Base-by-base conservation (phyloP, 2,113 vertebrate species). In the Turnix velox region DNA sequence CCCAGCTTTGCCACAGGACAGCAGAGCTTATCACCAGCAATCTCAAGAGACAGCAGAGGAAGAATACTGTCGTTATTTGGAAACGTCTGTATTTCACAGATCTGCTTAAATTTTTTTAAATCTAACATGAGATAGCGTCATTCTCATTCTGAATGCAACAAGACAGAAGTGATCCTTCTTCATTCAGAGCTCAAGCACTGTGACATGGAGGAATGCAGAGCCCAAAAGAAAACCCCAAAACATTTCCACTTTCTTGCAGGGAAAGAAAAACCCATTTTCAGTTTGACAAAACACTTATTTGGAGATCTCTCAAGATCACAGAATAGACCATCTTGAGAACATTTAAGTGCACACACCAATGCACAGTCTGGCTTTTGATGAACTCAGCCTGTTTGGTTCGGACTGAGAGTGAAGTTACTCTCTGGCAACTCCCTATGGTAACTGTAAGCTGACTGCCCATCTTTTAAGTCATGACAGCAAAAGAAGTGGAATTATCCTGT, bases 41-140 rank as follows among this genome's bases (percentile, higher is more conserved):
- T 63, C 80, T 84, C 46, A 69, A 88, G 39, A 51, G 76, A 92
- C 69, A 90, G 54, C 35, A 87, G 46, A 45, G 42, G 61, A 75
- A 90, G 48, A 37, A 78, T 85, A 84, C n/a, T n/a, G 49, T 48
- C 14, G 2, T 42, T 52, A 40, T 76, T 51, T 48, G 19, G 43
- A 87, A 95, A 86, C 31, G 30, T 66, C 79, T 66, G 13, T 20
- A 62, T 79, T 87, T 87, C 88, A 77, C 12, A 80, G 61, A 87
- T 59, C 13, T 69, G 22, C 33, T 89, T 8, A 71, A 18, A 55
- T 43, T 58, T 81, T 45, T 49, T 79, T 49, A 2, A 85, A 49
- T 59, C 40, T 73, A 89, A 75, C 45, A 39, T 12, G 14, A 35
- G 48, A 81, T 27, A 84, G 79, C 59, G n/a, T 27, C 12, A 62